Base-by-base conservation (phyloP, 2,888 invertebrate species). In the Conomelus anceps region DNA sequence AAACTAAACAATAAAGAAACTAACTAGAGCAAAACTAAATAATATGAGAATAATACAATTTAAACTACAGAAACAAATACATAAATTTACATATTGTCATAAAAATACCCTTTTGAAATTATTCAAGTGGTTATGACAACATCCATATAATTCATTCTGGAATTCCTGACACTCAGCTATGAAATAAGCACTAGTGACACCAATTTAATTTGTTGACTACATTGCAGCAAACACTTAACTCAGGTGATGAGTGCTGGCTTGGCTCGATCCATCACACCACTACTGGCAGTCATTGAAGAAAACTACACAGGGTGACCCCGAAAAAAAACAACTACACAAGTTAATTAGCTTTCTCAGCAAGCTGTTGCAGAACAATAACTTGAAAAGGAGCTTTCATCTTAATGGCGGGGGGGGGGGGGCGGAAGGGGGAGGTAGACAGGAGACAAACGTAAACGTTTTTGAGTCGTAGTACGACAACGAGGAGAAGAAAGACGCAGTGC, bases 381-480 rank as follows among this genome's bases (percentile, higher is more conserved):
- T n/a, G 63, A n/a, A n/a, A 63, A n/a, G 13, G n/a, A 63, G 63
- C 63, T 63, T 63, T 63, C 63, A 63, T 63, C 63, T 63, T 63
- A n/a, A 13, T 63, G 13, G 63, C 7, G 4, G 34, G 9, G 63
- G 13, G 7, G n/a, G 63, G n/a, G 63, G 3, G 4, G 63, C n/a
- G n/a, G n/a, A 63, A 63, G 4, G 11, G 26, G 86, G 22, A n/a
- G 23, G 22, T 11, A n/a, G 20, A n/a, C 3, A 87, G 22, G 63
- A 88, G 88, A 88, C 11, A 34, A 88, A 88, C 63, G 88, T 88
- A 63, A 88, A 63, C 63, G 63, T 9, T 63, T 63, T 63, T 63
- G 63, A 63, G 63, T 63, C n/a, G 63, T 63, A 85, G 26, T 23
- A 6, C 41, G 22, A 63, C 88, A 41, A 63, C 22, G n/a, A 63